Base-by-base conservation (phyloP, 2,888 invertebrate species). In the Rhaphigaster nebulosa region DNA sequence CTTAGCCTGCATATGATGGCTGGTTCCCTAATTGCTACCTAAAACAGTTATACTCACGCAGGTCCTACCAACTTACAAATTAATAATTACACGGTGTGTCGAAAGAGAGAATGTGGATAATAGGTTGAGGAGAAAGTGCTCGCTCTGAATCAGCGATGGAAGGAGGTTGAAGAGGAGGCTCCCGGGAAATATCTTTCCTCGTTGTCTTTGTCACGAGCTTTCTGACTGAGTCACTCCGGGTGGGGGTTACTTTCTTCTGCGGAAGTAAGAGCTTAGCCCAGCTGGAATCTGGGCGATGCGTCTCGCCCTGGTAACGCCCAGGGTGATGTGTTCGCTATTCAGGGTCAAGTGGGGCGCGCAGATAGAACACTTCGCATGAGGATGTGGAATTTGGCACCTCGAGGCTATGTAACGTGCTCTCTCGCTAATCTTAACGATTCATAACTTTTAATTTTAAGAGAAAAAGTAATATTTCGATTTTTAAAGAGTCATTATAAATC, bases 51-150 rank as follows among this genome's bases (percentile, higher is more conserved):
- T 26, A 84, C 84, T 41, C 84, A 23, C 84, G 12, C 26, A 45
- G 84, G 15, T 3, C 13, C n/a, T 26, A 60, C 45, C 45, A 84
- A 84, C 84, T 84, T 84, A 84, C 84, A 84, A 50, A 84, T 84
- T 84, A 84, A 84, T 84, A 84, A 84, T 84, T 84, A 50, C 41
- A 50, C 41, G 26, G 18, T 84, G 84, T 50, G 84, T 26, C 41
- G 45, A 50, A 84, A 50, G 84, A 45, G 84, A 84, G 84, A 84
- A 84, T 84, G 84, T 18, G 84, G 84, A 45, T 84, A 84, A 84
- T 84, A 6, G 45, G 12, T 3, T 13, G 84, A n/a, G 84, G 84
- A 50, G 84, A 84, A 84, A 84, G 84, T 84, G 80, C 5, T 45
- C 8, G 6, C 41, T 41, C 41, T 23, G n/a, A n/a, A n/a, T n/a